Percentiles rank a stretch among this genome's conserved stretches.
phyloP scores from a whole-genome alignment of 1,140 invertebrate species.

The Bombus polaris region DNA sequence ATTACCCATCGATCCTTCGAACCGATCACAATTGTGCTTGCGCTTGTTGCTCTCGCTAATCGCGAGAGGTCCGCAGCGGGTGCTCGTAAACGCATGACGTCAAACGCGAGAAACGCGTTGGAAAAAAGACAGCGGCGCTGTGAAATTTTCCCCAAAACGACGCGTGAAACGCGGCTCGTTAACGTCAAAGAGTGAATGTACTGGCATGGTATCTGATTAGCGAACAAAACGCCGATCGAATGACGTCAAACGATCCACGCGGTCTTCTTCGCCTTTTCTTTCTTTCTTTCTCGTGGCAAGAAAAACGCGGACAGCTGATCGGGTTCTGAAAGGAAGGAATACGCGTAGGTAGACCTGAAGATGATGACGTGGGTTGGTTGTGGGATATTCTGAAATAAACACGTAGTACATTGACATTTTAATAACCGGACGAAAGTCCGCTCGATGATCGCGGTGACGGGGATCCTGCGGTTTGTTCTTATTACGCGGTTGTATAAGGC shows the following conservation, averaged over 20 bases:
- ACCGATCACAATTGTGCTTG: neutral
- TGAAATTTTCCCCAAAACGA: constrained; percentile 17
- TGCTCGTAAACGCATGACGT: constrained; percentile 28
- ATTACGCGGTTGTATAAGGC: no score
- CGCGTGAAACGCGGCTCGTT: neutral
- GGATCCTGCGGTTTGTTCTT: no score
- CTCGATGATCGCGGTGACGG: no score
- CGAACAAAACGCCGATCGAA: neutral
- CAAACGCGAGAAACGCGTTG: constrained; percentile 3
- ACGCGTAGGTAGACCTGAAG: neutral
- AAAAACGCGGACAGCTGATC: neutral
- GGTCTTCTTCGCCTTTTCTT: neutral
- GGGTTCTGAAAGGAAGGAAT: neutral
- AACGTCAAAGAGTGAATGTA: constrained; percentile 45
- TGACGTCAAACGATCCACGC: constrained; percentile 29
- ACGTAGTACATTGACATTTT: neutral
- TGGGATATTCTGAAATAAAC: neutral
- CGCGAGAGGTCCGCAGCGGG: neutral
- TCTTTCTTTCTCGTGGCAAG: neutral
- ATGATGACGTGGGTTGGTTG: neutral
- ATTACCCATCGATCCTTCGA: neutral
- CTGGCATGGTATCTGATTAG: constrained; percentile 1
- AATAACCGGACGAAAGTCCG: neutral
- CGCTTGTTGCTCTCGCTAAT: neutral
- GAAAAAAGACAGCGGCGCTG: constrained; percentile 13